phyloP scores from a whole-genome alignment of 1,140 invertebrate genomes.

The Contarinia nasturtii region DNA sequence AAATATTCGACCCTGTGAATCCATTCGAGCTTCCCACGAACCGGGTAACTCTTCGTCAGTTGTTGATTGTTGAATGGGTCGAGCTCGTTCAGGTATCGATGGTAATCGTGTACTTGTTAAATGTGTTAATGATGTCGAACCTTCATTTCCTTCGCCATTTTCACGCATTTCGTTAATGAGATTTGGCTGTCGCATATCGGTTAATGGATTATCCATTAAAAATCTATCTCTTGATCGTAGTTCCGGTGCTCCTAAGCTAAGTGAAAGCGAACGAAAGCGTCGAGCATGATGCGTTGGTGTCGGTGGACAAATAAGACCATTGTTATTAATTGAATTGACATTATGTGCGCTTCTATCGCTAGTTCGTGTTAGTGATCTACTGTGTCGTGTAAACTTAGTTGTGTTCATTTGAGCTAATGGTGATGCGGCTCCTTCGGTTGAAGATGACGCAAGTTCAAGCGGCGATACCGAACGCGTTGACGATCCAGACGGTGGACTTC shows the following conservation, averaged over 20 bases:
- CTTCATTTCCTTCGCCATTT: constrained; percentile 22
- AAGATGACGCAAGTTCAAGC: constrained; percentile 13
- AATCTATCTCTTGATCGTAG: constrained; percentile 11
- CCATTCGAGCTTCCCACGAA: constrained; percentile 84
- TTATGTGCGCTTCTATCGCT: constrained; percentile 20
- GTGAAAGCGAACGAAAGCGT: constrained; percentile 25
- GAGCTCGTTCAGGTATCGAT: constrained; percentile 55
- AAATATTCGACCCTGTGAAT: constrained; percentile 79
- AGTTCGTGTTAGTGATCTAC: constrained; percentile 32
- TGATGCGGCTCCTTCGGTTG: constrained; percentile 2
- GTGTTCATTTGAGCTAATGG: constrained; percentile 6
- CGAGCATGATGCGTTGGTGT: constrained; percentile 66
- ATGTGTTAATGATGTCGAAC: constrained; percentile 42
- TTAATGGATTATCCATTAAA: constrained; percentile 17
- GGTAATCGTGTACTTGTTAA: constrained; percentile 56
- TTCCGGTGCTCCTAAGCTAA: neutral
- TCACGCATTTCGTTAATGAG: constrained; percentile 26
- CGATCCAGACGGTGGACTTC: constrained; percentile 21
- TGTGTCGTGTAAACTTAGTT: constrained; percentile 16
- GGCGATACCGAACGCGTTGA: constrained; percentile 21
- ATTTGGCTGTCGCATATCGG: constrained; percentile 13
- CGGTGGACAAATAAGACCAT: constrained; percentile 41
- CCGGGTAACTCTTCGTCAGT: constrained; percentile 63
- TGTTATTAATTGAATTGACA: neutral
- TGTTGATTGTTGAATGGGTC: constrained; percentile 28